Evolutionary conservation across 1,140 invertebrate species (phyloP), one percentile per base, ranked within the genome.

Genomic region (Lordiphosa collinella): DNA sequence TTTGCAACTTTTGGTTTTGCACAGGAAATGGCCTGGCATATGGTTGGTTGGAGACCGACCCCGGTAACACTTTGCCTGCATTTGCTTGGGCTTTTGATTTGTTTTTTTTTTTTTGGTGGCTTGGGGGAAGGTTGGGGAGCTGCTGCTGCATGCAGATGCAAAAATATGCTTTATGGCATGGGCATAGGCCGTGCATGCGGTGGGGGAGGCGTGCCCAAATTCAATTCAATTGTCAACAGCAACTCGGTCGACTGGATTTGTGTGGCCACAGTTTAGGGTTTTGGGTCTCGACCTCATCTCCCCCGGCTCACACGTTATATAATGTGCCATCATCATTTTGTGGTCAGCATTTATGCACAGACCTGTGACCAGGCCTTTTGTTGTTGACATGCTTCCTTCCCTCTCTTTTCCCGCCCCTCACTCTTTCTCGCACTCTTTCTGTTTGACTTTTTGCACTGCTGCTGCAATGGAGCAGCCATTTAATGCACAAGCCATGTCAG

Each of bases 191-290:
- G 46, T 59, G 63, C 29, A 25, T 44, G 22, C 11, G 22, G 10
- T 60, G 65, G 52, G 65, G 51, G 43, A 48, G 31, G 48, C 47
- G 53, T 69, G 78, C 72, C 22, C 82, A 84, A 84, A 84, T 84
- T 78, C 78, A 84, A 84, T 84, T 85, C 78, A 84, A 84, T 84
- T 84, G 78, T 84, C 78, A 84, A 73, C 79, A 84, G 73, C 72
- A 60, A 53, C 40, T 36, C 41, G 57, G 37, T 29, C 37, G 48
- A 25, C 16, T 36, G 50, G 37, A 35, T 40, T 12, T 11, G 18
- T 52, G 64, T 68, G 54, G 64, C 64, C 64, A 68, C 63, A 67
- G 64, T 68, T 41, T 67, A 47, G 52, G 53, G 52, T 44, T 73
- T 64, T 58, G 53, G 59, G 53, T 50, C 55, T 69, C 65, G 49